phyloP scores from a whole-genome alignment of 1,140 invertebrate species.

The Ctenoplectra terminalis region DNA sequence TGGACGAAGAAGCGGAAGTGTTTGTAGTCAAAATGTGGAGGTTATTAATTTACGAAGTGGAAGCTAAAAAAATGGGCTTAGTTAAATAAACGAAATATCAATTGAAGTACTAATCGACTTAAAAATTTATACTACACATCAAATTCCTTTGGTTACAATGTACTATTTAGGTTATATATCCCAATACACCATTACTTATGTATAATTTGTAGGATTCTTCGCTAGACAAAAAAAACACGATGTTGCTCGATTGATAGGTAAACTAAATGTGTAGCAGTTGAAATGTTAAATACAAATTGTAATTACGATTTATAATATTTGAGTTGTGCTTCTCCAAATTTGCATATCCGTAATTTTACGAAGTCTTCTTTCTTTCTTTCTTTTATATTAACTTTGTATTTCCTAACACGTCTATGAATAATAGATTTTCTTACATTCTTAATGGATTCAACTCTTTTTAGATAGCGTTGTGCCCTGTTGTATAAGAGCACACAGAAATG shows the following conservation, averaged over 20 bases:
- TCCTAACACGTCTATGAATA: not conserved
- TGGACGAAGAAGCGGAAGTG: slow-evolving; percentile 99
- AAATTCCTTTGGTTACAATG: slow-evolving; percentile 71
- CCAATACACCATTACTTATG: slow-evolving; percentile 71
- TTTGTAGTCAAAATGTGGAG: slow-evolving; percentile 99
- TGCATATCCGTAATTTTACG: slow-evolving; percentile 25
- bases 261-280: slow-evolving; percentile 66
- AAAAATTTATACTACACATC: slow-evolving; percentile 74
- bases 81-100: slow-evolving; percentile 85
- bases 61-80: slow-evolving; percentile 96
- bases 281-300: slow-evolving; percentile 72
- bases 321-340: slow-evolving; percentile 43
- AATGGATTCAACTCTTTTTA: not conserved
- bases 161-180: slow-evolving; percentile 75
- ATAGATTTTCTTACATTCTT: not conserved
- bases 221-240: slow-evolving; percentile 52
- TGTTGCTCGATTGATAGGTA: slow-evolving; percentile 66
- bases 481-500: too few species aligned
- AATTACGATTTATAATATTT: slow-evolving; percentile 71
- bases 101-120: slow-evolving; percentile 66
- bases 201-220: slow-evolving; percentile 73
- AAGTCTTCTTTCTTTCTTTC: not conserved
- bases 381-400: too few species aligned
- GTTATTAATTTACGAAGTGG: slow-evolving; percentile 98
- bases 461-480: too few species aligned